Percentiles rank a stretch among this genome's conserved stretches.
Evolutionary conservation across 2,113 vertebrate species (phyloP).

Genomic region (Argyrosomus japonicus): DNA sequence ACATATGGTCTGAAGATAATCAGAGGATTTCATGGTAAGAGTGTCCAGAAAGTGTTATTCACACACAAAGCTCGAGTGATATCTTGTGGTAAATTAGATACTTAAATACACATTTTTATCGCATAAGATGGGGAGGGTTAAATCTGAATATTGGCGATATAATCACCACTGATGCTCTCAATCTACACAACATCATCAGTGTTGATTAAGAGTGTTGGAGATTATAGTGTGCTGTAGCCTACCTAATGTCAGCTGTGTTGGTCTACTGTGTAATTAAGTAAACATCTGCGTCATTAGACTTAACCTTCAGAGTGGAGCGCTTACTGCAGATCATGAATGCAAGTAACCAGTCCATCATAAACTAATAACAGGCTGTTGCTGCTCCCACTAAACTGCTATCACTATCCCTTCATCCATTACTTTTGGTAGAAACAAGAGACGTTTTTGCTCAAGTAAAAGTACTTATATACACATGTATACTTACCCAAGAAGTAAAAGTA

Average conservation of each 20-base stretch:
- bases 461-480: neutral
- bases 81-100: conserved; percentile 62
- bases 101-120: conserved; percentile 64
- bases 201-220: conserved; percentile 60
- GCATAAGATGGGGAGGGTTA: conserved; percentile 39
- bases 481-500: neutral
- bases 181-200: conserved; percentile 45
- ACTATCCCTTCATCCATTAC: neutral
- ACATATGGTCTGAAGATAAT: conserved; percentile 90
- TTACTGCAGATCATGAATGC: conserved; percentile 14
- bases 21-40: conserved; percentile 93
- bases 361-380: neutral
- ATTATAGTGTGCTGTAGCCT: conserved; percentile 38
- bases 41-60: conserved; percentile 22
- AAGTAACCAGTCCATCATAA: conserved; percentile 10
- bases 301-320: conserved; percentile 29
- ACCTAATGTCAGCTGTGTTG: conserved; percentile 45
- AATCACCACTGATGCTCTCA: conserved; percentile 49
- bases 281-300: conserved; percentile 38
- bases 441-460: neutral
- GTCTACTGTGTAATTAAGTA: conserved; percentile 39
- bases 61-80: conserved; percentile 26
- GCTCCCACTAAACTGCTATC: neutral
- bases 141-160: conserved; percentile 46
- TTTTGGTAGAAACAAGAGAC: neutral